Evolutionary conservation across 2,113 vertebrate species (phyloP).

Genomic region (Lota lota): DNA sequence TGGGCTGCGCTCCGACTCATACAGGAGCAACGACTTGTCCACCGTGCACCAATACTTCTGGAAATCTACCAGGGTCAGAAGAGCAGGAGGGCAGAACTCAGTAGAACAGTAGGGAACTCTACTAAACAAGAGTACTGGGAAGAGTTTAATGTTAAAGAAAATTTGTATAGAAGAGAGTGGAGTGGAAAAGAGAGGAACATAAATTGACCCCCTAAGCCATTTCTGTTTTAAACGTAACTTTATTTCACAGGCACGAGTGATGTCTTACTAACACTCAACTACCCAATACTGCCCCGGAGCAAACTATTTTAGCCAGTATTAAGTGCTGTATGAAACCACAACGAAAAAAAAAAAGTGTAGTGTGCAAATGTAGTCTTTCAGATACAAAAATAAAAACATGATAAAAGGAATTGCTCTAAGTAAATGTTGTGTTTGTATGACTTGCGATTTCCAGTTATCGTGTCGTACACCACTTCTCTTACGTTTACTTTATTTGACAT

Average conservation of each 20-base stretch:
- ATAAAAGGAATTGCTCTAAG: no score
- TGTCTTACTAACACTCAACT: no score
- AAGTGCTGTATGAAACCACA: background rate
- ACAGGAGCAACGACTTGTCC: slow-evolving; percentile 79
- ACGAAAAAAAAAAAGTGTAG: background rate
- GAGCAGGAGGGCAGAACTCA: slow-evolving; percentile 2
- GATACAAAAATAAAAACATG: no score
- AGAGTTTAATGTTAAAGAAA: background rate
- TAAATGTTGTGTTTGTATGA: no score
- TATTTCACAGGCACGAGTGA: background rate
- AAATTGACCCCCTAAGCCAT: background rate
- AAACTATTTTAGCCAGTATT: background rate
- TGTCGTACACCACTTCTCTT: no score
- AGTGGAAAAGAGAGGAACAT: background rate
- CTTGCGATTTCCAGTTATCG: no score
- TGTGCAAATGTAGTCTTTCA: no score
- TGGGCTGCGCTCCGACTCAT: slow-evolving; percentile 74
- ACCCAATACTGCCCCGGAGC: background rate
- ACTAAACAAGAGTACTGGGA: background rate
- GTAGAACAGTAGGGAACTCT: background rate
- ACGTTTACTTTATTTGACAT: no score
- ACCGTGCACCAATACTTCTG: slow-evolving; percentile 84
- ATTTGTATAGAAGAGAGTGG: background rate
- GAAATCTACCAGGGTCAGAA: slow-evolving; percentile 71
- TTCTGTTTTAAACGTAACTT: background rate